A percentile compares a stretch with the other conserved stretches of the same genome.
Conservation (phyloP, 1,140 invertebrate genomes). For the Drosophila mayri region DNA sequence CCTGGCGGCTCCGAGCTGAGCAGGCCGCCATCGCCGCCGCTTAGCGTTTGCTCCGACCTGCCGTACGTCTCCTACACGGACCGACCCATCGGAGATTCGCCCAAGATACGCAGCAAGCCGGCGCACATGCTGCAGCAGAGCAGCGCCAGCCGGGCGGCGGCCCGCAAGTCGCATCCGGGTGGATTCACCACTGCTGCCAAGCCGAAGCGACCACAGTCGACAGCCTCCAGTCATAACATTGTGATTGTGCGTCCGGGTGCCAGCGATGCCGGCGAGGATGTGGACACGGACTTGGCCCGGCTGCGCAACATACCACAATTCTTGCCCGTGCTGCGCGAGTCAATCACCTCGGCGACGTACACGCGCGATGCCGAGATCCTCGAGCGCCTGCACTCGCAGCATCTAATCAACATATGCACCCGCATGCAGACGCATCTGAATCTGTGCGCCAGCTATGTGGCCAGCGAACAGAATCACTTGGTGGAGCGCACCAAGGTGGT, state of each 20-base stretch:
- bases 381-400: constrained; percentile 90
- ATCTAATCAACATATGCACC: constrained; percentile 73
- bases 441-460: constrained; percentile 89
- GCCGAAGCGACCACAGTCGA: constrained; percentile 75
- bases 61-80: constrained; percentile 98
- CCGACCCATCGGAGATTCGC: constrained; percentile 94
- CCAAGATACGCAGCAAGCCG: constrained; percentile 89
- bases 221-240: constrained; percentile 88
- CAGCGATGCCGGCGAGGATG: constrained; percentile 87
- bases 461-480: constrained; percentile 90
- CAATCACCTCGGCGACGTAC: constrained; percentile 92
- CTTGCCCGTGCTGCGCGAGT: constrained; percentile 95
- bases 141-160: constrained; percentile 55
- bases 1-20: constrained; percentile 74
- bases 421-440: constrained; percentile 88
- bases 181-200: constrained; percentile 59
- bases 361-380: constrained; percentile 94
- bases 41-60: constrained; percentile 95
- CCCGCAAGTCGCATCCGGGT: constrained; percentile 62
- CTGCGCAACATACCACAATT: constrained; percentile 95
- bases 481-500: constrained; percentile 91
- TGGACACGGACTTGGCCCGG: constrained; percentile 92
- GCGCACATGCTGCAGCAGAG: constrained; percentile 70
- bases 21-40: constrained; percentile 90
- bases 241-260: constrained; percentile 93